These are phyloP conservation scores for Pachycephala philippinensis DNA, from an alignment of 2,113 vertebrate genomes.

Conservation along the genomic window DNA sequence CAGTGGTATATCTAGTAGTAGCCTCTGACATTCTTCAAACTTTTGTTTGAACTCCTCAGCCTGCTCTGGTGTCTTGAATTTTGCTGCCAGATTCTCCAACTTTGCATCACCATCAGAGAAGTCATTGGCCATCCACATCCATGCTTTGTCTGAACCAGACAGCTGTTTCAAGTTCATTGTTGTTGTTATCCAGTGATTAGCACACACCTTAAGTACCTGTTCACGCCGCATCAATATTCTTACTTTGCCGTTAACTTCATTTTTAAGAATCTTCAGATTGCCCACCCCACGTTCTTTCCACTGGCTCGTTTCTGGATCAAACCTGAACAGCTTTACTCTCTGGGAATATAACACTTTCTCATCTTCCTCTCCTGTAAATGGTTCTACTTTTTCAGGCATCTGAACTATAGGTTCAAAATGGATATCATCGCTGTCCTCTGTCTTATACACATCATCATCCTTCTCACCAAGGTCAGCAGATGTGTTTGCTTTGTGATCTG, in stretches of 20 bases:
- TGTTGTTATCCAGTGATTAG: conserved; percentile 98
- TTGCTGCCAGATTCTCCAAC: conserved; percentile 89
- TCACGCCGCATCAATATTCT: conserved; percentile 95
- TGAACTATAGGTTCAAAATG: conserved; percentile 97
- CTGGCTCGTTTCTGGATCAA: conserved; percentile 86
- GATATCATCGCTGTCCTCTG: conserved; percentile 92
- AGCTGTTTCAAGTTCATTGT: conserved; percentile 96
- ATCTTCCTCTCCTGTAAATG: conserved; percentile 96
- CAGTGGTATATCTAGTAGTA: conserved; percentile 91
- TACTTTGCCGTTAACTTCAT: conserved; percentile 86
- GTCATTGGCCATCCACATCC: conserved; percentile 96
- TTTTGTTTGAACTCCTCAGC: conserved; percentile 93
- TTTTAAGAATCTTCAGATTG: conserved; percentile 92
- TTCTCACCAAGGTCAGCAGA: conserved; percentile 74
- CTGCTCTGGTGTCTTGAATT: conserved; percentile 92
- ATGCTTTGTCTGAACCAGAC: conserved; percentile 91
- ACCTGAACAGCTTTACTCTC: conserved; percentile 92
- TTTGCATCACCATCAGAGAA: conserved; percentile 93
- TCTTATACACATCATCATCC: conserved; percentile 91
- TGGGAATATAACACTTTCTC: conserved; percentile 90
- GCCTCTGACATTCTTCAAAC: conserved; percentile 92
- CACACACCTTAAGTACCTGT: conserved; percentile 96
- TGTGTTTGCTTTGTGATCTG: conserved; percentile 61
- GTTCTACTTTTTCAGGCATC: conserved; percentile 94
- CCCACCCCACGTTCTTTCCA: conserved; percentile 98